Evolutionary conservation across 2,888 invertebrate genomes (phyloP), one percentile per base, ranked within the genome.

Genomic region (Lepetodrilus schrolli): DNA sequence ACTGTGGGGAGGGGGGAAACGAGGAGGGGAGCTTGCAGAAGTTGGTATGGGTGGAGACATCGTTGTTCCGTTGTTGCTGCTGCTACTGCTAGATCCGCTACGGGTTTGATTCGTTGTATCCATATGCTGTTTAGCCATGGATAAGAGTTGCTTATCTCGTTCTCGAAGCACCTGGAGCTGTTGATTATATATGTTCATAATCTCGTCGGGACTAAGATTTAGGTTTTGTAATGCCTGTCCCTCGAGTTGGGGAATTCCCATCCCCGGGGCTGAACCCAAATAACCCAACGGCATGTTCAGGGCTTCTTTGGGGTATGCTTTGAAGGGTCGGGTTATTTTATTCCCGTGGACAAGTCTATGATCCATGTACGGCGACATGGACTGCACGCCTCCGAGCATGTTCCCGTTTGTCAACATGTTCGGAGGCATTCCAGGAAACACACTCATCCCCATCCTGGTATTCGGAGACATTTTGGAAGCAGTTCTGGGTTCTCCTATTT

Each of bases 241-340:
- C 76, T 87, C 86, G 74, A 85, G 78, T 23, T 82, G 79, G 34
- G 85, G 79, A 50, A 84, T 79, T 30, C 86, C 83, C 47, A 81
- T 78, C 66, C 84, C 72, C 69, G 84, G 83, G 34, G 87, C 84
- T 49, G 84, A 69, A 21, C 82, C 88, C 79, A 88, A 88, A 65
- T 88, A 84, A n/a, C 93, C 88, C 79, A 94, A 87, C 1, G 88
- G 86, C 73, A 95, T 87, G 49, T 93, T 91, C 26, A 94, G 85
- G 0, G 94, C 93, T 87, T 94, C 94, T 79, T 94, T 93, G 0
- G 95, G 94, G 85, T 94, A 95, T 0, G 94, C 94, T 78, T 90
- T 90, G 78, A 90, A 90, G 13, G 90, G 90, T 71, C 90, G 86
- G 69, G 84, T 83, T 13, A 76, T 79, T 69, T 84, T 86, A 34